Evolutionary conservation across 2,888 invertebrate genomes (phyloP).

Genomic region (Chaitophorus viminalis): DNA sequence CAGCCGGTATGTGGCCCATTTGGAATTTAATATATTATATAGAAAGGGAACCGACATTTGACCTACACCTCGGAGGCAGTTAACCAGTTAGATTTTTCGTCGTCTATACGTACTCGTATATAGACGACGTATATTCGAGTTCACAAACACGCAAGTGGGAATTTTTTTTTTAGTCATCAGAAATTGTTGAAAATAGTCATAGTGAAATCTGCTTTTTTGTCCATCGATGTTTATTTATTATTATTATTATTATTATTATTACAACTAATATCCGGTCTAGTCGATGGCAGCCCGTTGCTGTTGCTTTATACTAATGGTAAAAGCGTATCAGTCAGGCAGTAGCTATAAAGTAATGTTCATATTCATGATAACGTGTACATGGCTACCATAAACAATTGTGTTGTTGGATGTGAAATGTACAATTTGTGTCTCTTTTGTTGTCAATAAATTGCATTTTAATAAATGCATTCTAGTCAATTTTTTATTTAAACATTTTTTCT

Average conservation of each 20-base stretch:
- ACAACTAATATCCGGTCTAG: constrained; percentile 35
- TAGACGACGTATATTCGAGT: too few relatives aligned
- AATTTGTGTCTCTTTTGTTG: neutral
- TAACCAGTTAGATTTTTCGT: constrained; percentile 48
- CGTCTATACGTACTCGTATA: too few relatives aligned
- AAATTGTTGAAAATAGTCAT: constrained; percentile 28
- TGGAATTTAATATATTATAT: constrained; percentile 3
- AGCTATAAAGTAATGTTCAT: neutral
- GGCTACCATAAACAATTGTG: neutral
- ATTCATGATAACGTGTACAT: neutral
- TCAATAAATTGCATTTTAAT: neutral
- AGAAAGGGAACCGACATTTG: constrained; percentile 57
- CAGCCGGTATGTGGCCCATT: constrained; percentile 45
- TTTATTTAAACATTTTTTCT: too few relatives aligned
- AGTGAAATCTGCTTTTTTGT: constrained; percentile 21
- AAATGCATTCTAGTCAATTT: too few relatives aligned
- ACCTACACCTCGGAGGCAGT: constrained; percentile 53
- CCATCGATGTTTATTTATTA: constrained; percentile 3
- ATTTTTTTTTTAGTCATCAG: neutral
- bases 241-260: constrained; percentile 26
- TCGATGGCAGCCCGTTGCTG: neutral
- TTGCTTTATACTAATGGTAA: neutral
- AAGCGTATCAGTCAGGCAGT: neutral
- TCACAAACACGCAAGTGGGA: neutral
- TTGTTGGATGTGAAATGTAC: neutral